Percentiles rank a stretch among this genome's conserved stretches.
These are phyloP conservation scores for Nibea coibor DNA, from an alignment of 2,113 vertebrate genomes.

Conservation along the genomic window DNA sequence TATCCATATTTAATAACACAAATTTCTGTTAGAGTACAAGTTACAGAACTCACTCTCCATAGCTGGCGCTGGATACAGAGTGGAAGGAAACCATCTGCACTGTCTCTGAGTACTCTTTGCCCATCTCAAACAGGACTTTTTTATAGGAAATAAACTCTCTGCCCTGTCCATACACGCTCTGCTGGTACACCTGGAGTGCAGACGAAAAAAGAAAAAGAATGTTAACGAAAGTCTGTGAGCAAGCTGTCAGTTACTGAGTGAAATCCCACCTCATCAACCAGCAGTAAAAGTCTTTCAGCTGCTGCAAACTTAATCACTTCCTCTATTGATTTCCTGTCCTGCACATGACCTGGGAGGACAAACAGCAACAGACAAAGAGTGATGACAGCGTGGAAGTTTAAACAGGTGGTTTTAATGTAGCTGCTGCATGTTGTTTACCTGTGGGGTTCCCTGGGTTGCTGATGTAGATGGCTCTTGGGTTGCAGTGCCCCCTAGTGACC, in stretches of 20 bases:
- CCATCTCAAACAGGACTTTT: conserved; percentile 82
- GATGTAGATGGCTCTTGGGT: conserved; percentile 78
- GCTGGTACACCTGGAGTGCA: conserved; percentile 78
- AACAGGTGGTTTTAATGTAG: not conserved
- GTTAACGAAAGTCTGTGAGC: not conserved
- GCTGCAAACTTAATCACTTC: conserved; percentile 88
- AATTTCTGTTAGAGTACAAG: too few relatives aligned
- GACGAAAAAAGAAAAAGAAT: not conserved
- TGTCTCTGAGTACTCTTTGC: conserved; percentile 22
- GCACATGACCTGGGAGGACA: conserved; percentile 66
- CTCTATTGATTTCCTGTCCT: conserved; percentile 86
- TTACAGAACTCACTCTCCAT: conserved; percentile 77
- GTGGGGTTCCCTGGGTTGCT: conserved; percentile 84
- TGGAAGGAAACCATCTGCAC: conserved; percentile 81
- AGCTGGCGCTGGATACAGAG: conserved; percentile 74
- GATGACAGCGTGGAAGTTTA: not conserved
- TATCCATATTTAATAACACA: too few relatives aligned
- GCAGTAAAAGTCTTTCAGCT: conserved; percentile 85
- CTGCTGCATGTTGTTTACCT: conserved; percentile 54
- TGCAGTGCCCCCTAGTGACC: conserved; percentile 49
- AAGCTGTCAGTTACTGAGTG: not conserved
- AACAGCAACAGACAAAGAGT: not conserved
- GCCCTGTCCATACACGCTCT: conserved; percentile 66
- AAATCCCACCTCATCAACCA: conserved; percentile 77
- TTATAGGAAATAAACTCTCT: conserved; percentile 80